Percentiles rank a stretch among this genome's conserved stretches.
These are phyloP conservation scores for Acanthacorydalis orientalis DNA, from an alignment of 2,888 invertebrate species.

Conservation along the genomic window DNA sequence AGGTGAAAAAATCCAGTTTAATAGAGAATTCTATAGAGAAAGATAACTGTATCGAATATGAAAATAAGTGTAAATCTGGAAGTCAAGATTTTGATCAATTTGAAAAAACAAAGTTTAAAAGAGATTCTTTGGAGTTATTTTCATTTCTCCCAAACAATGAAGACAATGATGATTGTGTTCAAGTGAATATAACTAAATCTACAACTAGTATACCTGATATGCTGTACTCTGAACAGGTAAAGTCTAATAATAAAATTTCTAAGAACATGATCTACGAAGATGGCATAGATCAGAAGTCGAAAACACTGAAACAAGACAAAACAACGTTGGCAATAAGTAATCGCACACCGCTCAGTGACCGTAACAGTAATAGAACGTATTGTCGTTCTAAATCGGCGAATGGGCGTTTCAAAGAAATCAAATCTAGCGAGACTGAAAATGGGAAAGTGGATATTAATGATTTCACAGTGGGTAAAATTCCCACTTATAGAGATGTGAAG, in stretches of 20 bases:
- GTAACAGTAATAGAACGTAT: slow-evolving; percentile 15
- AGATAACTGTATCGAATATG: no score
- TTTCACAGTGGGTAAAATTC: slow-evolving; percentile 20
- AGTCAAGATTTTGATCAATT: not conserved
- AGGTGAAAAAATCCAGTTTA: slow-evolving; percentile 7
- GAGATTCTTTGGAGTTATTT: not conserved
- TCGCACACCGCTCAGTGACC: slow-evolving; percentile 19
- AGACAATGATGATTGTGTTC: no score
- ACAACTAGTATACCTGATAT: not conserved
- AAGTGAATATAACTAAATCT: not conserved
- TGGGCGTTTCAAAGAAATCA: slow-evolving; percentile 19
- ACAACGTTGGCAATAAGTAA: slow-evolving; percentile 17
- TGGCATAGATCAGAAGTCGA: slow-evolving; percentile 17
- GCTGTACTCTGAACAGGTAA: no score
- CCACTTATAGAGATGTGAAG: slow-evolving; percentile 17
- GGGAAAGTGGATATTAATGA: slow-evolving; percentile 2
- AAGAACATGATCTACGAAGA: slow-evolving; percentile 39
- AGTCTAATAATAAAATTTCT: no score
- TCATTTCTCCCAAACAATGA: no score
- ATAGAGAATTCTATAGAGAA: no score
- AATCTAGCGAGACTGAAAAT: slow-evolving; percentile 7
- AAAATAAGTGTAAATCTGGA: not conserved
- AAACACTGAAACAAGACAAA: slow-evolving; percentile 24
- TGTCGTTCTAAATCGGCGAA: slow-evolving; percentile 12
- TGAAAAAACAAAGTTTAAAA: not conserved